phyloP scores from a whole-genome alignment of 2,113 vertebrate species.

The Nesoenas mayeri region DNA sequence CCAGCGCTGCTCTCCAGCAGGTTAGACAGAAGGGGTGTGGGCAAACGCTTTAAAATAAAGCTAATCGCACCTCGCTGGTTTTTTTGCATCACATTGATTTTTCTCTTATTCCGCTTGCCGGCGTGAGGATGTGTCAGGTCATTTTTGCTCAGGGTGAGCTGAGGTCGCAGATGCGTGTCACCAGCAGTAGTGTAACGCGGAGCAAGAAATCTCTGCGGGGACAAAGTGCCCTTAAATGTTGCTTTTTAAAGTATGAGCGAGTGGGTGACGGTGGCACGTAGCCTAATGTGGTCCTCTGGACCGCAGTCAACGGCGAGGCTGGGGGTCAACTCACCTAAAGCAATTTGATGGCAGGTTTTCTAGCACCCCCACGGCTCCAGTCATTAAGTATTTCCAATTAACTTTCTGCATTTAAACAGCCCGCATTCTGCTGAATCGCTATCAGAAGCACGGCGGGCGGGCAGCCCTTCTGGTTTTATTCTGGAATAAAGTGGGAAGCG shows the following conservation, averaged over 20 bases:
- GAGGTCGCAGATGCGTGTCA: not conserved
- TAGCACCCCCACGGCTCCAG: not conserved
- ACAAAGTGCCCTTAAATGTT: not conserved
- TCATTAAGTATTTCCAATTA: not conserved
- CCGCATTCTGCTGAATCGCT: not conserved
- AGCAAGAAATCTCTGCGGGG: not conserved
- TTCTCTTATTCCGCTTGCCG: not conserved
- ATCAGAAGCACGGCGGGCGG: accelerated
- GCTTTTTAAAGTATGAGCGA: not conserved
- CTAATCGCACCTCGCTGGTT: not conserved
- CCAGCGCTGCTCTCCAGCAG: constrained; percentile 48
- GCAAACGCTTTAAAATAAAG: constrained; percentile 14
- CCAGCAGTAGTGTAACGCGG: accelerated
- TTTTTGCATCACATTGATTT: not conserved
- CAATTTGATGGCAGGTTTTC: not conserved
- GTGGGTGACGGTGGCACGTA: not conserved
- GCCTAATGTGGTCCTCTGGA: not conserved
- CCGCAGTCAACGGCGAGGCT: accelerated
- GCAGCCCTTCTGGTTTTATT: not conserved
- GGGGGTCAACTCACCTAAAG: not conserved
- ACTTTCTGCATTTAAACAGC: not conserved
- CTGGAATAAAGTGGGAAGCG: accelerated
- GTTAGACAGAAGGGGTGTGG: constrained; percentile 12
- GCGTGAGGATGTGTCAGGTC: not conserved
- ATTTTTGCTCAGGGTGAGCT: not conserved